Base-by-base conservation (phyloP, 2,797 vertebrate species). In the Apogon hyalosoma region DNA sequence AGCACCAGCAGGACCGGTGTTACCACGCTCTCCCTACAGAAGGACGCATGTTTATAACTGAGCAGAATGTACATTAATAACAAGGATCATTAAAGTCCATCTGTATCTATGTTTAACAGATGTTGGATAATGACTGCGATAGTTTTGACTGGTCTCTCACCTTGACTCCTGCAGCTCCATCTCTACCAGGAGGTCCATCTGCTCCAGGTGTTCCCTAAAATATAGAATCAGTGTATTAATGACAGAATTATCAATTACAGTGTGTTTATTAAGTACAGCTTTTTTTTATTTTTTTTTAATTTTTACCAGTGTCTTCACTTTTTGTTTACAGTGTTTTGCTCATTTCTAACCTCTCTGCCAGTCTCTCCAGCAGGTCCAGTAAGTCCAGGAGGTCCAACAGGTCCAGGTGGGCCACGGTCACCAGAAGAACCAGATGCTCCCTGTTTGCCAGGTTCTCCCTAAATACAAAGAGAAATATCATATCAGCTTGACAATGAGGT, bases 361-460 rank as follows among this genome's bases (percentile, higher is more conserved):
- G 94, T 74, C 79, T 98, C 97, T 54, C 97, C 97, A 11, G 95
- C 16, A 6, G 97, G 97, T 85, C 97, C 98, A 0, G 93, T 96
- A 80, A 99, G 89, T 74, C 98, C 97, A 16, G 97, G 97, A 60
- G 97, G 96, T 55, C 97, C 97, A 45, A 98, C 96, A 0, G 97
- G 97, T 47, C 97, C 97, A 9, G 97, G 97, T 38, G 96, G 95
- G 13, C 97, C 97, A 3, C 97, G 94, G 84, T 98, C 97, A 0
- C 97, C 97, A 3, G 85, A 60, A 28, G 91, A 78, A 3, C 97
- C 97, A 12, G 96, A 8, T 11, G 82, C 75, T 90, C 98, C 98
- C 90, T 99, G 98, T 90, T 99, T 98, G 43, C 97, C 97, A 59
- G 98, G 98, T 73, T 99, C 98, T 24, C 98, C 98, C 98, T 98